Evolutionary conservation across 2,888 invertebrate species (phyloP).

Genomic region (Drosophila neonasuta): DNA sequence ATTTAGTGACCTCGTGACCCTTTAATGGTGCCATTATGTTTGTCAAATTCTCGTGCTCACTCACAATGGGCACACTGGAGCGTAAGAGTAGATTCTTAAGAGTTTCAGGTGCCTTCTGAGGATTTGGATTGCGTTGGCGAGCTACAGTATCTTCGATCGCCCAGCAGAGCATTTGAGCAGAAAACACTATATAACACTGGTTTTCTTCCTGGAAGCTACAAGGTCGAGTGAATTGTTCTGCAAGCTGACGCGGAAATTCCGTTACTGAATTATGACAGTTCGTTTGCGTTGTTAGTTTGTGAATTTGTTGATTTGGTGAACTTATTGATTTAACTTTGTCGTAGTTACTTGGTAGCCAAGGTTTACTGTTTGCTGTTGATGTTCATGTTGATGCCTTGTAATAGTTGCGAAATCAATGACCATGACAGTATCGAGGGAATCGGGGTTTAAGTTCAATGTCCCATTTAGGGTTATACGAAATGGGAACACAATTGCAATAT

Average conservation of each 20-base stretch:
- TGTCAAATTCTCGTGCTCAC: slow-evolving; percentile 56
- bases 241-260: slow-evolving; percentile 10
- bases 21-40: slow-evolving; percentile 69
- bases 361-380: neutral
- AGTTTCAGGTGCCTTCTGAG: slow-evolving; percentile 73
- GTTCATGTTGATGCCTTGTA: slow-evolving; percentile 11
- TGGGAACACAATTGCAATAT: slow-evolving; percentile 9
- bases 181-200: neutral
- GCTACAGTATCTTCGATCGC: slow-evolving; percentile 77
- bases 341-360: slow-evolving; percentile 51
- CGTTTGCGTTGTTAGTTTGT: slow-evolving; percentile 5
- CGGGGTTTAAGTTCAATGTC: slow-evolving; percentile 43
- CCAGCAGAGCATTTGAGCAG: slow-evolving; percentile 80
- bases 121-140: slow-evolving; percentile 77
- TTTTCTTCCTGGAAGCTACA: neutral
- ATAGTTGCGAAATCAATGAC: slow-evolving; percentile 63
- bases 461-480: slow-evolving; percentile 25
- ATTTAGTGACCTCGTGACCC: slow-evolving; percentile 64
- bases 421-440: slow-evolving; percentile 25
- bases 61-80: slow-evolving; percentile 82
- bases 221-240: slow-evolving; percentile 7
- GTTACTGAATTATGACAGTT: slow-evolving; percentile 20
- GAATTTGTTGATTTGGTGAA: slow-evolving; percentile 60
- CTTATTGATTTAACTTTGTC: slow-evolving; percentile 69
- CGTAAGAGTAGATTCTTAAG: slow-evolving; percentile 78